These are phyloP conservation scores for Pollenia angustigena DNA, from an alignment of 2,888 invertebrate species.

Conservation along the genomic window DNA sequence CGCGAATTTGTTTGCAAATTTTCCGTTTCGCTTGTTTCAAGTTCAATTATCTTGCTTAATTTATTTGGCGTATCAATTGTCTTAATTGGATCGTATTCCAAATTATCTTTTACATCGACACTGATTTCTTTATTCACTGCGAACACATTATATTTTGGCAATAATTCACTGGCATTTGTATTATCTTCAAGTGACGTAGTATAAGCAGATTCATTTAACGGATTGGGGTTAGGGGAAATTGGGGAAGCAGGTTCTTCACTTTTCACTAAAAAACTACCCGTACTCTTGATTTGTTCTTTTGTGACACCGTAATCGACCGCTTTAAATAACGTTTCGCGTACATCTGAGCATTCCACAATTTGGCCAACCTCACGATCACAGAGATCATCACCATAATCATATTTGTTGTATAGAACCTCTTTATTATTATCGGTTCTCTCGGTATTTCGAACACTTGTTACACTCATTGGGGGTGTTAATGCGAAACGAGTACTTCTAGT, in stretches of 20 bases:
- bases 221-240: constrained; percentile 52
- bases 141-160: constrained; percentile 59
- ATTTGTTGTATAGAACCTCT: constrained; percentile 21
- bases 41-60: neutral
- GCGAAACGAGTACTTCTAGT: constrained; percentile 31
- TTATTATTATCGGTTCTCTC: constrained; percentile 50
- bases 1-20: neutral
- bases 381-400: constrained; percentile 69
- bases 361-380: constrained; percentile 56
- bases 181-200: constrained; percentile 63
- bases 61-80: constrained; percentile 3
- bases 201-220: constrained; percentile 41
- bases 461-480: constrained; percentile 72
- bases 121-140: constrained; percentile 34
- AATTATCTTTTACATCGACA: constrained; percentile 23
- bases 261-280: constrained; percentile 68
- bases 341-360: constrained; percentile 79
- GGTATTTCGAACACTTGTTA: constrained; percentile 68
- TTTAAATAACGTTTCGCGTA: constrained; percentile 81
- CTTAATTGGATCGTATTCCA: constrained; percentile 51
- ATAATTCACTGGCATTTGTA: constrained; percentile 59
- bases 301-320: constrained; percentile 75
- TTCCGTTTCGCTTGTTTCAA: constrained; percentile 20
- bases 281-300: constrained; percentile 44
- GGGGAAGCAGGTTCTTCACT: constrained; percentile 52